phyloP scores from a whole-genome alignment of 2,113 vertebrate genomes.

The Craseonycteris thonglongyai region DNA sequence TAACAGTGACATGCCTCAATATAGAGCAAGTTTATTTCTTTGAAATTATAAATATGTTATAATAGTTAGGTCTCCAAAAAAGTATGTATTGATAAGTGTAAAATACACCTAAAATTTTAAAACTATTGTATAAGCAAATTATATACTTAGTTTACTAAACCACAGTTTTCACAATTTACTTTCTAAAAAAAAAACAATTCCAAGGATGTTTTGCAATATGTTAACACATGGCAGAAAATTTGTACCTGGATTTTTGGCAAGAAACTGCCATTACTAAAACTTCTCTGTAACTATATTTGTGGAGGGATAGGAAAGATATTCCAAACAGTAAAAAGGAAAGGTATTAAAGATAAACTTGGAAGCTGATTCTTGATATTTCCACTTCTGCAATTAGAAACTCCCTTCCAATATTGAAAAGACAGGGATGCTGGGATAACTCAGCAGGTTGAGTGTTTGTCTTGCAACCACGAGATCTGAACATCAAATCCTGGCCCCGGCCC shows the following conservation, averaged over 20 bases:
- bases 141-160: background rate
- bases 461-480: too few species aligned
- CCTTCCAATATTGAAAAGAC: background rate
- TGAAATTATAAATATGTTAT: conserved; percentile 48
- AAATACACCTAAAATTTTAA: conserved; percentile 36
- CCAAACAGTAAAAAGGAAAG: background rate
- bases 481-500: too few species aligned
- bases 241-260: background rate
- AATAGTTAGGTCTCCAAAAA: conserved; percentile 46
- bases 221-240: background rate
- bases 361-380: background rate
- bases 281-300: background rate
- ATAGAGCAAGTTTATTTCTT: conserved; percentile 24
- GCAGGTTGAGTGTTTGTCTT: too few species aligned
- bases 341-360: background rate
- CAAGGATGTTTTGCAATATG: background rate
- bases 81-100: conserved; percentile 16
- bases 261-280: conserved; percentile 29
- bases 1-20: conserved; percentile 22
- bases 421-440: too few species aligned
- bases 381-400: background rate
- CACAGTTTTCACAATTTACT: background rate
- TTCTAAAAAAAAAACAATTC: conserved; percentile 5
- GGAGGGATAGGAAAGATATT: background rate
- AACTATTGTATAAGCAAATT: conserved; percentile 33